phyloP scores from a whole-genome alignment of 2,113 vertebrate genomes.

The Myotis brandtii region DNA sequence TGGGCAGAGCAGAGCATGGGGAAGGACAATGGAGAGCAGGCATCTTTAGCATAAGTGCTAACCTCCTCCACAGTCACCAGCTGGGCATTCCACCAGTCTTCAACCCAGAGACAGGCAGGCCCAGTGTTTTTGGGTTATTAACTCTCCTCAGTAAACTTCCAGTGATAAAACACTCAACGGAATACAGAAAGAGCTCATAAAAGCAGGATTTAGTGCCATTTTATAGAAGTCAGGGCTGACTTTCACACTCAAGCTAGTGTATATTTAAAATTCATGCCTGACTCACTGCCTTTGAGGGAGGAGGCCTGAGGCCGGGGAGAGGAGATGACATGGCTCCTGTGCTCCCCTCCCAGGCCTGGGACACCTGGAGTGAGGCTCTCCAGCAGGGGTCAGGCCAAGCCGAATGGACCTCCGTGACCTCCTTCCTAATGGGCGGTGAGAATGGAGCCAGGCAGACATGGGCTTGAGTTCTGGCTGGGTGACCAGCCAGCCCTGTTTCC shows the following conservation, averaged over 20 bases:
- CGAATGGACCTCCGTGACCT: not conserved
- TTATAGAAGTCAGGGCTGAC: constrained; percentile 76
- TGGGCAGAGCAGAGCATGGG: not conserved
- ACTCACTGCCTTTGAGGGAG: constrained; percentile 6
- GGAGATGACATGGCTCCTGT: not conserved
- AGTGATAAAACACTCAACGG: constrained; percentile 70
- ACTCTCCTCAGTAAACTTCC: constrained; percentile 72
- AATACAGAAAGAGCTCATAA: constrained; percentile 76
- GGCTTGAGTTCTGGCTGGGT: not conserved
- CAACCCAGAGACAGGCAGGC: not conserved
- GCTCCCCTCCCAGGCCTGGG: not conserved
- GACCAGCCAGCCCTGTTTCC: not conserved
- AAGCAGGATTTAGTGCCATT: constrained; percentile 76
- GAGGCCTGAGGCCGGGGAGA: not conserved
- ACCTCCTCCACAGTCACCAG: rapidly evolving
- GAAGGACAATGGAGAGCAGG: not conserved
- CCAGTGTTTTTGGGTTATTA: constrained; percentile 64
- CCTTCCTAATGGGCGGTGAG: not conserved
- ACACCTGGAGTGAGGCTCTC: not conserved
- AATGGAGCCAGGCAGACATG: not conserved
- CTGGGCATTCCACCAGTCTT: not conserved
- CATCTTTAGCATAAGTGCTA: not conserved
- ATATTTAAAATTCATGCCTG: constrained; percentile 49
- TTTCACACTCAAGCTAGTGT: not conserved
- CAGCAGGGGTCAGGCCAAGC: not conserved